Conservation (phyloP, 2,888 invertebrate species). For the Apeira syringaria region DNA sequence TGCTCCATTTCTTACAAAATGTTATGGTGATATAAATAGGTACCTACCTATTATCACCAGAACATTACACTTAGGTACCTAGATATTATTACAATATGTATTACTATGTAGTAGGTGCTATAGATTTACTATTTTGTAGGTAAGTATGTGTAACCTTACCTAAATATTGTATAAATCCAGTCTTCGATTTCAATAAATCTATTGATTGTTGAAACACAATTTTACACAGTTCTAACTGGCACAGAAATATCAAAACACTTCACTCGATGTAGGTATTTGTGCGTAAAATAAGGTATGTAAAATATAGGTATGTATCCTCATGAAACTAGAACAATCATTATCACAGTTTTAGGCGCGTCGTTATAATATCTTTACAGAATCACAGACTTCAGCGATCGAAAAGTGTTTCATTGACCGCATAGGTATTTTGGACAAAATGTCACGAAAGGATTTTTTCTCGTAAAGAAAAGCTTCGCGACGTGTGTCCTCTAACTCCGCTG, state of each 20-base stretch:
- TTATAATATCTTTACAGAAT: slow-evolving; percentile 60
- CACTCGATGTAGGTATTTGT: slow-evolving; percentile 56
- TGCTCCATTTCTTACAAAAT: too few species aligned
- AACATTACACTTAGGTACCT: too few species aligned
- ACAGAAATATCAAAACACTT: slow-evolving; percentile 62
- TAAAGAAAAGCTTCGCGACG: slow-evolving; percentile 72
- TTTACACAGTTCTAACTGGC: slow-evolving; percentile 38
- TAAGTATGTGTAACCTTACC: too few species aligned
- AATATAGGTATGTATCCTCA: slow-evolving; percentile 66
- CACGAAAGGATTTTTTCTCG: slow-evolving; percentile 71
- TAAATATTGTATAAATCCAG: slow-evolving; percentile 23
- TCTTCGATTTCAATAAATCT: slow-evolving; percentile 15
- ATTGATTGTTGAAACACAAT: slow-evolving; percentile 17
- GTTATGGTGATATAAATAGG: too few species aligned
- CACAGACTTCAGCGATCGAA: slow-evolving; percentile 42
- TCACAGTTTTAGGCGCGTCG: slow-evolving; percentile 71
- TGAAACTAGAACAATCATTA: slow-evolving; percentile 59
- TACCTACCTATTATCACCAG: too few species aligned
- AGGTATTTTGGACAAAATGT: slow-evolving; percentile 62
- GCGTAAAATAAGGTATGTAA: too few species aligned
- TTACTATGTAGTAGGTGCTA: too few species aligned
- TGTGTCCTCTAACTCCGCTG: slow-evolving; percentile 78
- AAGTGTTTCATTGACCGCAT: slow-evolving; percentile 50
- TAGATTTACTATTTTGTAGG: too few species aligned
- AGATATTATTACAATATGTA: too few species aligned